Evolutionary conservation across 2,888 invertebrate species (phyloP).

Genomic region (Phengaris arion): DNA sequence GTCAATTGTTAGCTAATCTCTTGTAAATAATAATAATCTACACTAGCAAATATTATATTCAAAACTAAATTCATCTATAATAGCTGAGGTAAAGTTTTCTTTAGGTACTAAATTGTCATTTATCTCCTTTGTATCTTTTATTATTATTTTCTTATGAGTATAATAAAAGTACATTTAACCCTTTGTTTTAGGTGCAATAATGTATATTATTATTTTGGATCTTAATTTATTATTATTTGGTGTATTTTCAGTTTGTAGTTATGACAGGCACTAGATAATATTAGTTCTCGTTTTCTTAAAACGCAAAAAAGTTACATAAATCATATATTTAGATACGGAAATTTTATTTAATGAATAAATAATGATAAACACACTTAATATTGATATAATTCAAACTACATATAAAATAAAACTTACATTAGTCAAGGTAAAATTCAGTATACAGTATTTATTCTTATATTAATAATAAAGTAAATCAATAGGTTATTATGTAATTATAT

Average conservation of each 20-base stretch:
- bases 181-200: too few relatives aligned
- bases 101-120: background rate
- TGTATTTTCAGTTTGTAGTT: background rate
- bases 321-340: too few relatives aligned
- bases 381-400: too few relatives aligned
- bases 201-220: too few relatives aligned
- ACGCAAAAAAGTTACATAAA: too few relatives aligned
- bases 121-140: background rate
- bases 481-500: background rate
- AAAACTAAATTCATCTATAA: background rate
- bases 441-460: background rate
- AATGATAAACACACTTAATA: too few relatives aligned
- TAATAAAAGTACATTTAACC: too few relatives aligned
- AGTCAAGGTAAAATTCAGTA: too few relatives aligned
- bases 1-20: background rate
- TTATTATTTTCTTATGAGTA: too few relatives aligned
- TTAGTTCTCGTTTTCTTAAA: background rate
- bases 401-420: too few relatives aligned
- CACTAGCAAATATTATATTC: background rate
- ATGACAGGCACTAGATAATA: background rate
- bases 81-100: background rate
- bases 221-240: background rate
- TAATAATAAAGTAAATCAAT: background rate
- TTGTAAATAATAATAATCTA: slow-evolving; percentile 1
- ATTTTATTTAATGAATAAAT: too few relatives aligned